Evolutionary conservation across 2,797 vertebrate species (phyloP).

Genomic region (Microctenopoma lineatum): DNA sequence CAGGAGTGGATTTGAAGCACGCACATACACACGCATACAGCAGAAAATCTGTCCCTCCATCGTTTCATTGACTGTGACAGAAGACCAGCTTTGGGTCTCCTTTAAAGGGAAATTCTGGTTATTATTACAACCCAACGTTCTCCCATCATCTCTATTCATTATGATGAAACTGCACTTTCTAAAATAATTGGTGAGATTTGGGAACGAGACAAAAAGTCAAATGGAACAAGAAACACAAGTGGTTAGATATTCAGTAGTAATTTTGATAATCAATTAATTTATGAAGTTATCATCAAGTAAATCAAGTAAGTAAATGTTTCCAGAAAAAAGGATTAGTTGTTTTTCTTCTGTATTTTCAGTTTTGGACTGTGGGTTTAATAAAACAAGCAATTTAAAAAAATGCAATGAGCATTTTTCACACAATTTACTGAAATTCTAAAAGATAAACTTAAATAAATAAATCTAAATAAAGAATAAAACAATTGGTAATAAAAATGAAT

Average conservation of each 20-base stretch:
- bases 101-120: background rate
- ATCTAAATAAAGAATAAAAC: background rate
- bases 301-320: background rate
- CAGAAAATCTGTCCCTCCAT: slow-evolving; percentile 11
- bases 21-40: slow-evolving; percentile 3
- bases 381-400: background rate
- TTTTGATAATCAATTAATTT: background rate
- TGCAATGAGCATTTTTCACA: background rate
- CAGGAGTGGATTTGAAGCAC: slow-evolving; percentile 44
- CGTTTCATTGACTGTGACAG: background rate
- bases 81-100: background rate
- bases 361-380: background rate
- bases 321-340: background rate
- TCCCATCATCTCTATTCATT: slow-evolving; percentile 1
- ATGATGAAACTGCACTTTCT: background rate
- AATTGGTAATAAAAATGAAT: background rate
- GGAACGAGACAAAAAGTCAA: background rate
- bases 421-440: background rate
- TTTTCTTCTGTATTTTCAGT: background rate
- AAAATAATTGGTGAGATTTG: background rate
- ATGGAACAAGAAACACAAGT: background rate
- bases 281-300: background rate
- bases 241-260: background rate
- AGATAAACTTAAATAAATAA: background rate
- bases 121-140: background rate